phyloP scores from a whole-genome alignment of 1,140 invertebrate genomes.

The Drosophila malerkotliana region DNA sequence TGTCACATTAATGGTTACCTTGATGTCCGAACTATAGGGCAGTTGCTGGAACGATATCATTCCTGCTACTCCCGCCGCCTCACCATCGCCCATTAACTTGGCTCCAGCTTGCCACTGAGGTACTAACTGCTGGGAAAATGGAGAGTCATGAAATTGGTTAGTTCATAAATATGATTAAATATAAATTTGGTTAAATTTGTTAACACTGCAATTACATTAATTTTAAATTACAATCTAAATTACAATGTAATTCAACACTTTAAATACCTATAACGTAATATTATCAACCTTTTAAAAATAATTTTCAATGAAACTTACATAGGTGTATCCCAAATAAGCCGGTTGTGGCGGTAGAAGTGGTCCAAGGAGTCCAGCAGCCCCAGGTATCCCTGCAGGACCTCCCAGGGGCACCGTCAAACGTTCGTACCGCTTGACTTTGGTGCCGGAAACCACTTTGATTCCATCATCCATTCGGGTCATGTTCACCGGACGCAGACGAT shows the following conservation, averaged over 20 bases:
- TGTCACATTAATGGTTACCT: constrained; percentile 85
- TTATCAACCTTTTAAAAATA: background rate
- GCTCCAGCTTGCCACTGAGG: constrained; percentile 76
- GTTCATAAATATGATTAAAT: background rate
- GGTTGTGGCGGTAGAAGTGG: constrained; percentile 60
- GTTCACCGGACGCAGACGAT: constrained; percentile 63
- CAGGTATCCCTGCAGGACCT: constrained; percentile 50
- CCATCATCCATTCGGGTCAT: constrained; percentile 59
- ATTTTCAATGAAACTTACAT: constrained; percentile 44
- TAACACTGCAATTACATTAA: background rate
- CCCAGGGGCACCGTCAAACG: constrained; percentile 67
- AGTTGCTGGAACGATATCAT: constrained; percentile 76
- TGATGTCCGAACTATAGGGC: constrained; percentile 83
- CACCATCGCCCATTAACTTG: constrained; percentile 63
- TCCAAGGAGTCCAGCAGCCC: constrained; percentile 52
- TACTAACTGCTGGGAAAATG: constrained; percentile 20
- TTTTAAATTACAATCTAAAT: background rate
- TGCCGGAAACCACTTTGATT: constrained; percentile 77
- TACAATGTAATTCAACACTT: background rate
- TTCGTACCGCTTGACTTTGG: constrained; percentile 80
- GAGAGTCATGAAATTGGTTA: background rate
- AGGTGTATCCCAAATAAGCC: constrained; percentile 58
- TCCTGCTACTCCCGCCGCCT: constrained; percentile 47
- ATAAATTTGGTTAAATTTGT: too few relatives aligned
- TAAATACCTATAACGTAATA: too few relatives aligned